Evolutionary conservation across 2,888 invertebrate species (phyloP), one percentile per base, ranked within the genome.

Genomic region (Protophormia terraenovae): DNA sequence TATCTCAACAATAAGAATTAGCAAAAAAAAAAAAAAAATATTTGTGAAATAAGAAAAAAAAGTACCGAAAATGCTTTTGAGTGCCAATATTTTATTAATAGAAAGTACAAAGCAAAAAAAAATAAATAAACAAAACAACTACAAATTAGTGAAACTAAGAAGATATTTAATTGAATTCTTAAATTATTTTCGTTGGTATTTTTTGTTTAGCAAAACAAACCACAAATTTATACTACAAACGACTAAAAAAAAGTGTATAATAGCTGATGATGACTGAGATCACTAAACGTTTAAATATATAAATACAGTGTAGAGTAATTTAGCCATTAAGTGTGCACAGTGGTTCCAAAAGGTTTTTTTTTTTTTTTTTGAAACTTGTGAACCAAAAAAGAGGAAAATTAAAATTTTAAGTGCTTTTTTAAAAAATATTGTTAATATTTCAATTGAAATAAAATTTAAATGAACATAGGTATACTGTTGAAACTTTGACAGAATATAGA

Each of bases 81-180:
- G 29, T 73, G 62, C 32, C 73, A 62, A 45, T 29, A n/a, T 58
- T 29, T 29, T 24, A 29, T 16, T 19, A 45, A 32, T 6, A 55
- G 24, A 38, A 24, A 27, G 19, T 8, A 22, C 53, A 22, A 14
- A 1, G n/a, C 5, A 35, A 22, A 16, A 32, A 7, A 32, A 55
- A 24, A 6, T 10, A 7, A 47, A 16, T n/a, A n/a, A 14, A 29
- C 47, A 45, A 29, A 45, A 47, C 29, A 19, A 27, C 32, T 19
- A 29, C 50, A 67, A 69, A 53, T 69, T 53, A 22, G 38, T 38
- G 47, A 55, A 55, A 55, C 29, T 41, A 32, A 41, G n/a, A n/a
- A n/a, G 38, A 38, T 53, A 71, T 55, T 58, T 71, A 55, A 55
- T 29, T 27, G 58, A 41, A 41, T n/a, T 47, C 19, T 8, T 47